Evolutionary conservation across 1,140 invertebrate species (phyloP), one percentile per base, ranked within the genome.

Genomic region (Homalodisca vitripennis): DNA sequence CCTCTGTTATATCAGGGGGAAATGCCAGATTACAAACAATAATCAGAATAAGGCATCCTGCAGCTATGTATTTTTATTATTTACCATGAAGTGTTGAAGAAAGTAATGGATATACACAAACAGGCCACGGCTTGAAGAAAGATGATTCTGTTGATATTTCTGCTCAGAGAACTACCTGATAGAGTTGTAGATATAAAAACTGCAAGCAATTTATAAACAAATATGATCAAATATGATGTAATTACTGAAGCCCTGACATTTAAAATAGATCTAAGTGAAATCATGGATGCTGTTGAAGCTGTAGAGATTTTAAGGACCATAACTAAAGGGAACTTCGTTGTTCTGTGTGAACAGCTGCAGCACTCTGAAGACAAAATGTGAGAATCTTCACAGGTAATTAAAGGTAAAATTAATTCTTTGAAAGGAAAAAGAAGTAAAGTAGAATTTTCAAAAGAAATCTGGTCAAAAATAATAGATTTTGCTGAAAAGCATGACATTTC

Each of bases 381-480:
- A 55, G 51, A 20, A 55, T 10, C 51, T 55, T 55, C 51, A 55
- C 51, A 20, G 20, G 51, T 55, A 55, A 55, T 55, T 55, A 55
- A 26, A 55, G 51, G 10, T 55, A 26, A 10, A 55, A 55, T 55
- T 55, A 55, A 55, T 20, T 55, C 24, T 6, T 20, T 20, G 24
- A 55, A 55, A 55, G 51, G 22, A 55, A 55, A 55, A 55, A 55
- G 51, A 55, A 55, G 51, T 20, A 20, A 55, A 55, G 17, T 20
- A 20, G 51, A 55, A 26, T 55, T 55, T 55, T 55, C 51, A 6
- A 55, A 55, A 6, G 22, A 12, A 6, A 12, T 6, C 17, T 12
- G 10, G 6, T 10, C 10, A 55, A 55, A 12, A 12, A 55, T 20
- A 55, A n/a, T n/a, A n/a, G n/a, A n/a, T n/a, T n/a, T n/a, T n/a